A percentile compares a stretch with the other conserved stretches of the same genome.
Evolutionary conservation across 2,113 vertebrate genomes (phyloP).

Genomic region (Paedocypris sp.): DNA sequence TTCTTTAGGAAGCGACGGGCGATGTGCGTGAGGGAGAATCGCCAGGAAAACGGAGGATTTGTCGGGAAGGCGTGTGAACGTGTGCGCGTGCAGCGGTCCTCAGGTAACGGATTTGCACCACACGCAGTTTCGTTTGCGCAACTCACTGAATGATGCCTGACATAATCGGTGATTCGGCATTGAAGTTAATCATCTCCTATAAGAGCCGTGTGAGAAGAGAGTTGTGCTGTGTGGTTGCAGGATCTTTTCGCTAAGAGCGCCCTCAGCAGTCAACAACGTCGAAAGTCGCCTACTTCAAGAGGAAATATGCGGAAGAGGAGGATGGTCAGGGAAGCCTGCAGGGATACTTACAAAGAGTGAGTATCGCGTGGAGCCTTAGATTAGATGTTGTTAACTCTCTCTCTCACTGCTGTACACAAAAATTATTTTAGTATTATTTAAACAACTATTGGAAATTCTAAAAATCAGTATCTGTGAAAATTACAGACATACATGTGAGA

Average conservation of each 20-base stretch:
- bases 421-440: no score
- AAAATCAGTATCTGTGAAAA: no score
- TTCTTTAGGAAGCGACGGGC: slow-evolving; percentile 34
- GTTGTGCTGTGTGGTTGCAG: slow-evolving; percentile 16
- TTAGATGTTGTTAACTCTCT: no score
- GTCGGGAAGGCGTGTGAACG: slow-evolving; percentile 28
- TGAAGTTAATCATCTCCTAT: background rate
- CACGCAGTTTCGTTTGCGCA: slow-evolving; percentile 3
- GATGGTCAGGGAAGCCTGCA: slow-evolving; percentile 86
- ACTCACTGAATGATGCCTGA: background rate
- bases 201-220: background rate
- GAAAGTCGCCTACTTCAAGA: slow-evolving; percentile 99
- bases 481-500: no score
- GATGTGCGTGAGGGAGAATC: slow-evolving; percentile 40
- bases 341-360: slow-evolving; percentile 93
- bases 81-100: slow-evolving; percentile 24
- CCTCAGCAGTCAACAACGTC: slow-evolving; percentile 82
- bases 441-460: no score
- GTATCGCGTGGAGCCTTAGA: no score
- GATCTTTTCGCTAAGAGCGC: slow-evolving; percentile 43
- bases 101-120: slow-evolving; percentile 34
- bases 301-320: slow-evolving; percentile 99
- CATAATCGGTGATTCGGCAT: background rate
- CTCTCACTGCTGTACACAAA: no score
- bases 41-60: slow-evolving; percentile 35